Percentiles rank a stretch among this genome's conserved stretches.
phyloP scores from a whole-genome alignment of 1,140 invertebrate genomes.

The Drosophila bocki region DNA sequence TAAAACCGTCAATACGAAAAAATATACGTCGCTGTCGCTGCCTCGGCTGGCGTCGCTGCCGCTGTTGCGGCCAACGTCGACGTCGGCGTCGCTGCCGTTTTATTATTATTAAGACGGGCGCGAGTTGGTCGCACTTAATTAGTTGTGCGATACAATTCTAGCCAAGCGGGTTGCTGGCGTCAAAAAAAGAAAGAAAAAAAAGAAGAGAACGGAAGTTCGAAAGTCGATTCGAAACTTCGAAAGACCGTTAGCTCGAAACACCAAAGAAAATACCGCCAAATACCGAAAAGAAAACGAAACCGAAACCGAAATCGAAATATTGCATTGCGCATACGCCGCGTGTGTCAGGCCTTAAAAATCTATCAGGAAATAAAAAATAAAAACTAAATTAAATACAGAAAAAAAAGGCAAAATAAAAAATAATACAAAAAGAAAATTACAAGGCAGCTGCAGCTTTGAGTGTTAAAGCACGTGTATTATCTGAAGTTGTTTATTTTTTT shows the following conservation, averaged over 20 bases:
- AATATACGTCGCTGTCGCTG: slow-evolving; percentile 10
- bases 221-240: slow-evolving; percentile 11
- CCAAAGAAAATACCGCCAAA: neutral
- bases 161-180: slow-evolving; percentile 70
- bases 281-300: neutral
- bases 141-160: slow-evolving; percentile 83
- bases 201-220: slow-evolving; percentile 17
- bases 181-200: slow-evolving; percentile 3
- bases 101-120: slow-evolving; percentile 80
- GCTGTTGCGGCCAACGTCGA: slow-evolving; percentile 20
- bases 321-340: slow-evolving; percentile 73
- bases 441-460: slow-evolving; percentile 12
- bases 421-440: neutral
- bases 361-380: neutral
- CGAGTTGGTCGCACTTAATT: slow-evolving; percentile 75
- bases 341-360: slow-evolving; percentile 28
- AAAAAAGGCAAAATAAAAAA: neutral
- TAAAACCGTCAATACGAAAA: slow-evolving; percentile 56
- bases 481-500: slow-evolving; percentile 34
- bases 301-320: neutral
- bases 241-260: slow-evolving; percentile 5
- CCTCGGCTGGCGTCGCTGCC: neutral
- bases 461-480: slow-evolving; percentile 21
- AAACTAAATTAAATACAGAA: neutral
- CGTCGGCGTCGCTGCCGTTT: slow-evolving; percentile 38